phyloP scores from a whole-genome alignment of 2,797 vertebrate genomes.

The Sebastes flavidus region DNA sequence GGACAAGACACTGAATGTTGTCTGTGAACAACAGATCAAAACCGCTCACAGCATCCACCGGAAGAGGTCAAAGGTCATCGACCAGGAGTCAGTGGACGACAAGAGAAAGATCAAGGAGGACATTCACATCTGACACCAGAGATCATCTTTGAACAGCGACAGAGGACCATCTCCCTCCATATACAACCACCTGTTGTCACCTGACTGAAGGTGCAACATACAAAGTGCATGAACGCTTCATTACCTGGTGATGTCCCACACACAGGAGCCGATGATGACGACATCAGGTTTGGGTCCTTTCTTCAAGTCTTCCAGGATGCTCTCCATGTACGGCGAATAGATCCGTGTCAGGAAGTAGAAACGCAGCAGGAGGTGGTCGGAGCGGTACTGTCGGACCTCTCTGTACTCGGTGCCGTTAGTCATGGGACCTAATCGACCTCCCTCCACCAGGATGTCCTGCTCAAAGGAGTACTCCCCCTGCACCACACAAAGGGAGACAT shows the following conservation, averaged over 20 bases:
- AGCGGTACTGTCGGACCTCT: slow-evolving; percentile 83
- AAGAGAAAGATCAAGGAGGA: neutral
- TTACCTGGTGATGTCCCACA: slow-evolving; percentile 86
- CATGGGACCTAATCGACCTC: slow-evolving; percentile 71
- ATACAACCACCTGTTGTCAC: neutral
- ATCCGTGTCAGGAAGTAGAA: slow-evolving; percentile 85
- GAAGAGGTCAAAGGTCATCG: neutral
- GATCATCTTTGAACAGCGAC: neutral
- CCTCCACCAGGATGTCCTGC: slow-evolving; percentile 81
- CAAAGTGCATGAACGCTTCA: neutral
- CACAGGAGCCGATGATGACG: slow-evolving; percentile 83
- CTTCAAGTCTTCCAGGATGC: slow-evolving; percentile 77
- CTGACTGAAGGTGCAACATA: accelerated
- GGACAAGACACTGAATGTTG: too few relatives aligned
- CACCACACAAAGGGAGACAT: neutral
- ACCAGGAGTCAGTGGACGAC: neutral
- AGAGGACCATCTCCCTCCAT: neutral
- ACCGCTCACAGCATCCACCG: neutral
- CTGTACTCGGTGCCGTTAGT: slow-evolving; percentile 79
- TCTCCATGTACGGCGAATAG: slow-evolving; percentile 81
- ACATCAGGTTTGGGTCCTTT: slow-evolving; percentile 77
- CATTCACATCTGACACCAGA: neutral
- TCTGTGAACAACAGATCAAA: neutral
- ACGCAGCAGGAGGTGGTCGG: slow-evolving; percentile 80
- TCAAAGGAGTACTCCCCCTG: slow-evolving; percentile 84